Percentiles rank a stretch among this genome's conserved stretches.
Evolutionary conservation across 1,140 invertebrate genomes (phyloP).

Genomic region (Halictus rubicundus): DNA sequence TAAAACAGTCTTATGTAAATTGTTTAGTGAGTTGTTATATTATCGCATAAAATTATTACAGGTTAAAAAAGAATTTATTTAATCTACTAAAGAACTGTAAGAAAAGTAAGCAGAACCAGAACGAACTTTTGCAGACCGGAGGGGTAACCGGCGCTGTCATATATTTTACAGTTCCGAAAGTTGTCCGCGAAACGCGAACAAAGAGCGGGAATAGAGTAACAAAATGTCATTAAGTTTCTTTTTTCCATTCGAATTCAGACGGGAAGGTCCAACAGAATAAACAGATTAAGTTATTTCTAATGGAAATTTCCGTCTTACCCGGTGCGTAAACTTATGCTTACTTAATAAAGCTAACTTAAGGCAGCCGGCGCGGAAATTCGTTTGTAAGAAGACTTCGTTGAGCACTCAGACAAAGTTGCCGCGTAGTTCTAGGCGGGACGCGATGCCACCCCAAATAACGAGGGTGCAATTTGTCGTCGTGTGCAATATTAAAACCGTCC

Average conservation of each 20-base stretch:
- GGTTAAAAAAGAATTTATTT: too few species aligned
- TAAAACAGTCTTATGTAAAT: too few species aligned
- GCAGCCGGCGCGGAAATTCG: slow-evolving; percentile 3
- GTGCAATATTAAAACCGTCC: slow-evolving; percentile 65
- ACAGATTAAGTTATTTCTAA: slow-evolving; percentile 10
- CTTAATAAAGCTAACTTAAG: slow-evolving; percentile 52
- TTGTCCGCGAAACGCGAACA: too few species aligned
- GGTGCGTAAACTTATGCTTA: slow-evolving; percentile 35
- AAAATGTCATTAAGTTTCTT: slow-evolving; percentile 6
- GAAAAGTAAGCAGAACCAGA: too few species aligned
- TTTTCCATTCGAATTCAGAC: background rate
- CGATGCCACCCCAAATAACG: slow-evolving; percentile 56
- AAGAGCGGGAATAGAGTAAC: background rate
- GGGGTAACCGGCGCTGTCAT: too few species aligned
- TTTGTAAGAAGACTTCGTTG: slow-evolving; percentile 21
- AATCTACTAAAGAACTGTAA: too few species aligned
- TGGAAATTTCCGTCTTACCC: slow-evolving; percentile 15
- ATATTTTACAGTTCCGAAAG: too few species aligned
- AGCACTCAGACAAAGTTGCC: slow-evolving; percentile 22
- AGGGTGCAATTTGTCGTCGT: slow-evolving; percentile 65
- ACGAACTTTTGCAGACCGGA: too few species aligned
- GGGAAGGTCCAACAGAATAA: background rate
- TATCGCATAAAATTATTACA: too few species aligned
- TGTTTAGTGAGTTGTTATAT: too few species aligned
- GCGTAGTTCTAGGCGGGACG: slow-evolving; percentile 39